Evolutionary conservation across 2,797 vertebrate species (phyloP), one percentile per base, ranked within the genome.

Genomic region (Mallotus villosus): DNA sequence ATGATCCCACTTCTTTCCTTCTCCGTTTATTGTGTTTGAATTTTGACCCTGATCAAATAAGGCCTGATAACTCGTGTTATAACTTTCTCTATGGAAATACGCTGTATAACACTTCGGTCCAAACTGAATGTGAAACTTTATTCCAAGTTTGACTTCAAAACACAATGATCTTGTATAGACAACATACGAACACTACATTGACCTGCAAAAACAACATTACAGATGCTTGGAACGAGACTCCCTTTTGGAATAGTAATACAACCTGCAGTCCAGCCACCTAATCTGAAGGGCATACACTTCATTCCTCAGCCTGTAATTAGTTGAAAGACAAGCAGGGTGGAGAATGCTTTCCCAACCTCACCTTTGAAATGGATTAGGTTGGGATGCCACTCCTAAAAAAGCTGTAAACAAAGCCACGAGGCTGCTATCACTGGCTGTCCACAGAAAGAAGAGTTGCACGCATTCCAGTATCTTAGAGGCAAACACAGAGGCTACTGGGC

Each of bases 381-480:
- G 76, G 72, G 81, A 79, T 85, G 84, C 74, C 81, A 74, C 86
- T 88, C 79, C 12, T 74, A 85, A 84, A 85, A 89, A 81, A 74
- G 77, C 77, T 59, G 71, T 78, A 86, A 90, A 91, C 83, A 92
- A 92, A 84, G 82, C 62, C 37, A 46, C 17, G 25, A 77, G 76
- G 75, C 78, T 78, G 72, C 77, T 71, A 75, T 70, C 73, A 37
- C 84, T 87, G 87, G 85, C 89, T 83, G 85, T 85, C 77, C 82
- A 63, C 76, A 79, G 79, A 78, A 78, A 78, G 76, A 86, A 83
- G 86, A 80, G 88, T 85, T 81, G 83, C 75, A 88, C 61, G 81
- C 88, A 92, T 92, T 92, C 89, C 88, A 86, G 72, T 82, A 83
- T 85, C 82, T 87, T 85, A 86, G 80, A 82, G 83, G 85, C 82